Evolutionary conservation across 2,797 vertebrate species (phyloP).

Genomic region (Phaenicophaeus curvirostris): DNA sequence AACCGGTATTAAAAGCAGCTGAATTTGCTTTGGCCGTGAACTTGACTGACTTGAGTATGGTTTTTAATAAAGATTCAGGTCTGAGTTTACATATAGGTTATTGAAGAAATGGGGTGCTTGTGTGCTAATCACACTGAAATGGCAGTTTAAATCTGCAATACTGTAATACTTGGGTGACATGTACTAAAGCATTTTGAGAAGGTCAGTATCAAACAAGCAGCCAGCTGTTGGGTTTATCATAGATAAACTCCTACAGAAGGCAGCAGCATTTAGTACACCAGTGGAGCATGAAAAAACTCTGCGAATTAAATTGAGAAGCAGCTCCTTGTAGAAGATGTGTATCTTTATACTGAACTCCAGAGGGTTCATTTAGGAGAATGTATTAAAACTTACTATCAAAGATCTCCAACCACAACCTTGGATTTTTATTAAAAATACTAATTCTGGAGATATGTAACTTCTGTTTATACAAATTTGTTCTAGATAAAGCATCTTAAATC

Average conservation of each 20-base stretch:
- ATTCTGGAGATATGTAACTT: slow-evolving; percentile 34
- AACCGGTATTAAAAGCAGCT: slow-evolving; percentile 59
- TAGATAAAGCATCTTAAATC: slow-evolving; percentile 79
- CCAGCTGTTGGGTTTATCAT: slow-evolving; percentile 90
- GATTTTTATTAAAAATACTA: slow-evolving; percentile 46
- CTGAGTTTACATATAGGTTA: slow-evolving; percentile 50
- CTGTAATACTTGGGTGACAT: slow-evolving; percentile 66
- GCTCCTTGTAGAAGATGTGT: slow-evolving; percentile 90
- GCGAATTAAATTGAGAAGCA: slow-evolving; percentile 93
- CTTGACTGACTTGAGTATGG: slow-evolving; percentile 55
- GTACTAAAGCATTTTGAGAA: slow-evolving; percentile 76
- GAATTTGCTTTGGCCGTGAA: slow-evolving; percentile 61
- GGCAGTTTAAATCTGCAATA: slow-evolving; percentile 67
- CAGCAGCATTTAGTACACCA: slow-evolving; percentile 93
- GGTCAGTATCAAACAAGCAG: slow-evolving; percentile 86
- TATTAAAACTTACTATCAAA: slow-evolving; percentile 73
- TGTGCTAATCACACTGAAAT: slow-evolving; percentile 72
- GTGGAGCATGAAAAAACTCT: slow-evolving; percentile 94
- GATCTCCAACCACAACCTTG: slow-evolving; percentile 59
- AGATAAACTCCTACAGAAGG: slow-evolving; percentile 90
- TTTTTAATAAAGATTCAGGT: slow-evolving; percentile 66
- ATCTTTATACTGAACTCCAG: slow-evolving; percentile 91
- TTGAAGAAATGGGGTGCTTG: slow-evolving; percentile 61
- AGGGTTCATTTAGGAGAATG: slow-evolving; percentile 45
- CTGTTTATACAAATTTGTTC: slow-evolving; percentile 19